Evolutionary conservation across 2,888 invertebrate species (phyloP), one percentile per base, ranked within the genome.

Genomic region (Camponotus fellah): DNA sequence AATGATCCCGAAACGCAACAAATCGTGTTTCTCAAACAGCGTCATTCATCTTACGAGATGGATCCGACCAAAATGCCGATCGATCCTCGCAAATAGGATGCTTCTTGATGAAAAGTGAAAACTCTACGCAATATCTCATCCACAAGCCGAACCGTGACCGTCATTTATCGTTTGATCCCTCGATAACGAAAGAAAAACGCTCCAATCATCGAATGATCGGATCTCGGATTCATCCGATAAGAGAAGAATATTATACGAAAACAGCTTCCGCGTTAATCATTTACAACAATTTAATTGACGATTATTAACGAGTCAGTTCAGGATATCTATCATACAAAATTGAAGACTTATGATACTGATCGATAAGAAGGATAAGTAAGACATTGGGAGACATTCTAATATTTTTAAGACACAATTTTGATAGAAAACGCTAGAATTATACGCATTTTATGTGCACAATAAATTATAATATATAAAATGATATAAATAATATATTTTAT

Each of bases 1-100:
- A 86, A 90, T 87, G 72, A 69, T 80, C 77, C 34, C 69, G 69
- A 75, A 86, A 84, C 87, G 92, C 89, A 92, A 92, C 92, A 88
- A 92, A 91, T 92, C 88, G 89, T 88, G 90, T 89, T 92, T 92
- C 85, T 82, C 88, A 89, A 92, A 92, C 89, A 91, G 84, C 85
- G 81, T n/a, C 83, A 87, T 91, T 83, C 85, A 77, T 90, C 86
- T 80, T 60, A 46, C 6, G 32, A 58, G 43, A 85, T 60, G 79
- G 85, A 62, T 65, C 32, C 56, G 75, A 68, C 75, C 68, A 76
- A 85, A 58, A 49, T 32, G 49, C 53, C 77, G 83, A 80, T 76
- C 85, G 69, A 79, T 84, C 83, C 79, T 84, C 83, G 88, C 81
- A 88, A 86, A 89, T 77, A 82, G 81, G 34, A 17, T 56, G 64